Base-by-base conservation (phyloP, 2,888 invertebrate species). In the Xylota sylvarum region DNA sequence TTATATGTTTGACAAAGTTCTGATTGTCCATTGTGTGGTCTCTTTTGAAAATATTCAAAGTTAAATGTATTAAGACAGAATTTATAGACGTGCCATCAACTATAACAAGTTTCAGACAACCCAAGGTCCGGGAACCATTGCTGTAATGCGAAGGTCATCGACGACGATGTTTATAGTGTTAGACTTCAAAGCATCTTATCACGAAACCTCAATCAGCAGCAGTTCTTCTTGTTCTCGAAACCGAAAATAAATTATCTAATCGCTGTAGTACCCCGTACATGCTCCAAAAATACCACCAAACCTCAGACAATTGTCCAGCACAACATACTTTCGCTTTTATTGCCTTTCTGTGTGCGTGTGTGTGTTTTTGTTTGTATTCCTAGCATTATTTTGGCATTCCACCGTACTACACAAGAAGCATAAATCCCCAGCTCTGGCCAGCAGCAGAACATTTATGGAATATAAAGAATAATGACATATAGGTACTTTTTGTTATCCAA, bases 401-500 rank as follows among this genome's bases (percentile, higher is more conserved):
- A 77, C 58, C 30, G 14, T 65, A 52, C 43, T 65, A 52, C 43
- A 46, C 74, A 50, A 78, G 69, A 74, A 65, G 64, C 69, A 85
- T 80, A 85, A 85, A 76, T 65, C 74, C 56, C 64, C 50, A 7
- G n/a, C n/a, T n/a, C 23, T 3, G 23, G 17, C 50, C 58, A 32
- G 30, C 46, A 30, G 5, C 12, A 77, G 67, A 81, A 86, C 76
- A 46, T 72, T 76, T 65, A 58, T 70, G 46, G 76, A 85, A 80
- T 74, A 43, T 74, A 43, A 76, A 74, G 50, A 80, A 80, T 72
- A 85, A 76, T 80, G 79, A 62, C 64, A 76, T 76, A 76, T 76
- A n/a, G n/a, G n/a, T n/a, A 69, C 73, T 62, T 64, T 79, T 84
- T 60, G 78, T 72, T 70, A 72, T 77, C 60, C 48, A 76, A 85